Conservation (phyloP, 1,140 invertebrate genomes). For the Bombus superbus region DNA sequence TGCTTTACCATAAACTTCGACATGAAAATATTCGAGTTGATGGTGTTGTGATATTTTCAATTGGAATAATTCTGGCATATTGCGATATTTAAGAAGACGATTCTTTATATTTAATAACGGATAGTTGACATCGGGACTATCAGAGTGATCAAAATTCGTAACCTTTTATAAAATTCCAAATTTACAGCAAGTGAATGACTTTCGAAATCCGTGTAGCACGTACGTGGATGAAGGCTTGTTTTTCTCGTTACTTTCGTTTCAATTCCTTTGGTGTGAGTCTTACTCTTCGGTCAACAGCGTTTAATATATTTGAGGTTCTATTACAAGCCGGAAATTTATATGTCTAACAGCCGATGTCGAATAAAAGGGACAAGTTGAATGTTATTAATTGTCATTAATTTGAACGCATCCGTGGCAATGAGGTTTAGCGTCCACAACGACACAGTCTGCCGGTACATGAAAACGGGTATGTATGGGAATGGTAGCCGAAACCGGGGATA, state of each 20-base stretch:
- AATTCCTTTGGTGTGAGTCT: neutral
- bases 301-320: neutral
- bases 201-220: neutral
- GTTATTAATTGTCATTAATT: slow-evolving; percentile 69
- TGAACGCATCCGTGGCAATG: slow-evolving; percentile 33
- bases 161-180: too few relatives aligned
- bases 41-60: too few relatives aligned
- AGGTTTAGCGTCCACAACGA: slow-evolving; percentile 1
- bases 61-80: too few relatives aligned
- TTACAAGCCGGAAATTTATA: neutral
- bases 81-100: too few relatives aligned
- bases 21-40: too few relatives aligned
- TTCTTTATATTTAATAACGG: too few relatives aligned
- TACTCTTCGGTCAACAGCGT: rapidly evolving
- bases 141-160: neutral
- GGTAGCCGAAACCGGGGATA: slow-evolving; percentile 72
- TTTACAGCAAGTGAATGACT: too few relatives aligned
- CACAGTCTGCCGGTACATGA: slow-evolving; percentile 27
- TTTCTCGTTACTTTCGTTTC: neutral
- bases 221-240: neutral
- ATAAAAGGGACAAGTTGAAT: slow-evolving; percentile 8
- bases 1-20: too few relatives aligned
- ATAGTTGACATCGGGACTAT: too few relatives aligned
- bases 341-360: neutral
- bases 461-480: slow-evolving; percentile 23